These are phyloP conservation scores for Dryobotodes eremita DNA, from an alignment of 2,888 invertebrate genomes.

Conservation along the genomic window DNA sequence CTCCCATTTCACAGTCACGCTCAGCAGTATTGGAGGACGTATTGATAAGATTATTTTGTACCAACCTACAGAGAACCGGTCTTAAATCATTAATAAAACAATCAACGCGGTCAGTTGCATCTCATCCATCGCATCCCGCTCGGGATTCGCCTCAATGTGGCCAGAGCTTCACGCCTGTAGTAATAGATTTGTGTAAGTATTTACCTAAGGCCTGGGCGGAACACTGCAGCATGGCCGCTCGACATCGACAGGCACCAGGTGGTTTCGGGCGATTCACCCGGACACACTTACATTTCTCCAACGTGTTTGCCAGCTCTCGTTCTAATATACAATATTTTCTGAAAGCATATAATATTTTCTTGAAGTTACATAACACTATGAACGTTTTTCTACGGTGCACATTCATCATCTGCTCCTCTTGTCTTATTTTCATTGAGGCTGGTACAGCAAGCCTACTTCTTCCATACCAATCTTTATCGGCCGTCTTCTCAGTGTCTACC, in stretches of 20 bases:
- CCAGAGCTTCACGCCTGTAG: not conserved
- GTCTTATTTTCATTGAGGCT: not conserved
- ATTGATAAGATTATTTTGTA: no score
- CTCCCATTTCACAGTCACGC: no score
- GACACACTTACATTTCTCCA: slow-evolving; percentile 76
- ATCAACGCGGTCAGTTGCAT: no score
- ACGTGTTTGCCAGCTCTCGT: slow-evolving; percentile 73
- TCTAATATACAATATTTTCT: slow-evolving; percentile 80
- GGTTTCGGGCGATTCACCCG: slow-evolving; percentile 72
- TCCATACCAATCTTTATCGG: not conserved
- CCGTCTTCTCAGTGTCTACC: not conserved
- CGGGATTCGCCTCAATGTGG: not conserved
- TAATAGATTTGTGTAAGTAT: not conserved
- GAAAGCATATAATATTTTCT: not conserved
- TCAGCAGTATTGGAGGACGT: no score
- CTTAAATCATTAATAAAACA: not conserved
- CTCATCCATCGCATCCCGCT: not conserved
- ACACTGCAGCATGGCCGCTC: slow-evolving; percentile 72
- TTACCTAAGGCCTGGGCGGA: slow-evolving; percentile 64
- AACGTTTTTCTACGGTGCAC: not conserved
- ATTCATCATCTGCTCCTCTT: not conserved
- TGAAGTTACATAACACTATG: not conserved
- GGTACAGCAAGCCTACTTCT: not conserved
- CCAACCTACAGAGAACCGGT: no score
- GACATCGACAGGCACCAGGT: slow-evolving; percentile 67